Evolutionary conservation across 2,888 invertebrate species (phyloP).

Genomic region (Scaptomyza tumidula): DNA sequence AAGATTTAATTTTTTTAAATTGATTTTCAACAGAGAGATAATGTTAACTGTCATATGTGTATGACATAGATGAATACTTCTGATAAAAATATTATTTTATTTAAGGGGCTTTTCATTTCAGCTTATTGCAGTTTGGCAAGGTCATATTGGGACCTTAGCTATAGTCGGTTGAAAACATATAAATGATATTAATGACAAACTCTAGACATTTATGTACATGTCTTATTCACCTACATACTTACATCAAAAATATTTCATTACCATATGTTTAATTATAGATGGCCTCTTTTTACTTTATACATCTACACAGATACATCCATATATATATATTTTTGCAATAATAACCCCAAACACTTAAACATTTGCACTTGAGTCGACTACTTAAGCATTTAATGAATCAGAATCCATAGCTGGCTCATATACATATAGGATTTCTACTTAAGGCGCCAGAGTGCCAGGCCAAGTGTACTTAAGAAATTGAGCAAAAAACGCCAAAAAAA

Average conservation of each 20-base stretch:
- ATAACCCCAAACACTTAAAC: conserved; percentile 61
- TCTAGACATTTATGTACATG: too few relatives aligned
- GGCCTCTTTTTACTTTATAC: conserved; percentile 1
- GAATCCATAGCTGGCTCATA: conserved; percentile 22
- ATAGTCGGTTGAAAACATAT: too few relatives aligned
- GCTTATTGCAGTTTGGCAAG: too few relatives aligned
- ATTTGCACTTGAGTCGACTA: conserved; percentile 70
- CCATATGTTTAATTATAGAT: conserved; percentile 15
- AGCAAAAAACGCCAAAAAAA: conserved; percentile 49
- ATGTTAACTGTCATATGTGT: too few relatives aligned
- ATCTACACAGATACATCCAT: conserved; percentile 10
- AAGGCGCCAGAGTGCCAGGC: conserved; percentile 74
- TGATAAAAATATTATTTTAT: too few relatives aligned
- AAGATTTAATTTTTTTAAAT: too few relatives aligned
- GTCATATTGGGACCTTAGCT: too few relatives aligned
- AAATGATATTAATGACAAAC: too few relatives aligned
- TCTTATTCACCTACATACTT: background rate
- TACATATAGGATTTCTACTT: conserved; percentile 48
- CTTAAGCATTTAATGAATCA: conserved; percentile 77
- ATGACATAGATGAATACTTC: too few relatives aligned
- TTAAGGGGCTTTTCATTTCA: too few relatives aligned
- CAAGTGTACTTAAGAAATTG: conserved; percentile 63
- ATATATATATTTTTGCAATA: conserved; percentile 62
- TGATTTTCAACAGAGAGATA: too few relatives aligned
- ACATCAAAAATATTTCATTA: background rate